Conservation (phyloP, 2,888 invertebrate species). For the Alviniconcha strummeri region DNA sequence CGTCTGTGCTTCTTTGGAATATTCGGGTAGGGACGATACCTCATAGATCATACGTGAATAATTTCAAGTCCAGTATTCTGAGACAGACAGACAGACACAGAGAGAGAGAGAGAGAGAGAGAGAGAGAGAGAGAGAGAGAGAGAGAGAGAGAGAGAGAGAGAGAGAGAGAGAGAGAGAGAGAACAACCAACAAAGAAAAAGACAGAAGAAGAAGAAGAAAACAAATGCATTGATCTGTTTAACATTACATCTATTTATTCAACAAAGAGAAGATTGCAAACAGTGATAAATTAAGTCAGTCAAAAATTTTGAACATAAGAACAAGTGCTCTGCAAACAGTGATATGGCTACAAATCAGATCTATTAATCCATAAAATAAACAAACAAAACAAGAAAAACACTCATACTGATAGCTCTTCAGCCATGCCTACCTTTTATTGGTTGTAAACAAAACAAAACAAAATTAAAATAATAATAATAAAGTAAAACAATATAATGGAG, state of each 20-base stretch:
- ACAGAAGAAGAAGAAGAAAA: not conserved
- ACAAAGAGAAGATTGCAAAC: slow-evolving; percentile 13
- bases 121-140: not conserved
- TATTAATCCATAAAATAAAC: not conserved
- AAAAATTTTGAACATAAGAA: not conserved
- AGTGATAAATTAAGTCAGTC: slow-evolving; percentile 1
- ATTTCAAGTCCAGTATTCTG: no score
- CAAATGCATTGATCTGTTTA: not conserved
- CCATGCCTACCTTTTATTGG: no score
- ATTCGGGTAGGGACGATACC: no score
- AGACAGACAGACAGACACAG: not conserved
- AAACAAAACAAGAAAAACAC: not conserved
- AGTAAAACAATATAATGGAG: not conserved
- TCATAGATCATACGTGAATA: no score
- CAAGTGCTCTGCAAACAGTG: slow-evolving; percentile 14
- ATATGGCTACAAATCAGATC: slow-evolving; percentile 18
- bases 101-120: not conserved
- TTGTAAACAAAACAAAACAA: not conserved
- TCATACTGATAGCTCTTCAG: no score
- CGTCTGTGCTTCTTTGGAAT: no score
- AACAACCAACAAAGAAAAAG: not conserved
- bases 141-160: not conserved
- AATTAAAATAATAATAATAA: not conserved
- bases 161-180: not conserved
- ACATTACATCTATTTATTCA: slow-evolving; percentile 25